Conservation (phyloP, 1,140 invertebrate species). For the Drosophila biarmipes region DNA sequence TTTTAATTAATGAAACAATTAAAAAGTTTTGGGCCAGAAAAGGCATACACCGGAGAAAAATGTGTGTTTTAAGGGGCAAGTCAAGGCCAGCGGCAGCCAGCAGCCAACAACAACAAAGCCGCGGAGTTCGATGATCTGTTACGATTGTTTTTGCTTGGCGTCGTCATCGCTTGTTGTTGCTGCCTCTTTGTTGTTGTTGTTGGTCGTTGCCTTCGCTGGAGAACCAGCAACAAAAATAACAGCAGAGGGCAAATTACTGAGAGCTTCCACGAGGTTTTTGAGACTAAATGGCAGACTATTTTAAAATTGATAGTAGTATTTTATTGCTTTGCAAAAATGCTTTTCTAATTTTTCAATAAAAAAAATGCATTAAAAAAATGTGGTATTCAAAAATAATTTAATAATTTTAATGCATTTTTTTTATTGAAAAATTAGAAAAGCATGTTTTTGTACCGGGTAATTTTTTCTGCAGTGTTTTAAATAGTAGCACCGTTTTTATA, state of each 20-base stretch:
- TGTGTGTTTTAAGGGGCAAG: constrained; percentile 12
- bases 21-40: constrained; percentile 63
- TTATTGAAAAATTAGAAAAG: no score
- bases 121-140: constrained; percentile 78
- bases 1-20: constrained; percentile 79
- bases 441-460: no score
- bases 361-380: no score
- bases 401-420: no score
- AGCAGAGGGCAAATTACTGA: constrained; percentile 7
- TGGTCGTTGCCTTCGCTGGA: constrained; percentile 58
- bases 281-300: no score
- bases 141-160: constrained; percentile 61
- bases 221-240: constrained; percentile 15
- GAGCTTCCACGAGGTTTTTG: no score
- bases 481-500: no score
- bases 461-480: no score
- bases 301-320: no score
- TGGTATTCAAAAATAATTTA: no score
- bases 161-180: constrained; percentile 27
- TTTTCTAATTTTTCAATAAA: no score
- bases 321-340: no score
- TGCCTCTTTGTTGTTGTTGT: constrained; percentile 26
- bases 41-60: constrained; percentile 21
- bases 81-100: constrained; percentile 66
- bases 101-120: constrained; percentile 23